Base-by-base conservation (phyloP, 2,888 invertebrate genomes). In the Ennomos erosarius region DNA sequence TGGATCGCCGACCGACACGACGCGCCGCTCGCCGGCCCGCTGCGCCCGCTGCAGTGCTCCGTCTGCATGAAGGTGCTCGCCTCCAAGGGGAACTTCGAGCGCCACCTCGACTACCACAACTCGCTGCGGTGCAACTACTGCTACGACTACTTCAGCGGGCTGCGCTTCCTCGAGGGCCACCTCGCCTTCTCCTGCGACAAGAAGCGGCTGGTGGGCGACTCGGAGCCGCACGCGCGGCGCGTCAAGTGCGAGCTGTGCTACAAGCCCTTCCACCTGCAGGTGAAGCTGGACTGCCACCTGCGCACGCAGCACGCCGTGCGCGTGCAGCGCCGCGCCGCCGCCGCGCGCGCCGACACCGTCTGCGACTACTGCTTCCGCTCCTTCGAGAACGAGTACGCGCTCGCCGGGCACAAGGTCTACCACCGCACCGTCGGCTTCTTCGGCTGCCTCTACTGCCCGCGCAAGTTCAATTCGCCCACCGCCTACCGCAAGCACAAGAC, bases 71-170 rank as follows among this genome's bases (percentile, higher is more conserved):
- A 93, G 68, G 76, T 90, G 6, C 78, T 93, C 26, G 90, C 92
- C 33, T 88, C 84, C 65, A 88, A 90, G 64, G 90, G 88, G n/a
- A 92, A 91, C 70, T 93, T 81, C 66, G 90, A 92, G 65, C 78
- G 92, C 33, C 93, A 93, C 65, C 77, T 93, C 40, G 92, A 92
- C 67, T 92, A 90, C 67, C 93, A 93, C 74, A 93, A 93, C 68
- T 79, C 88, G 0, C 71, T 93, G 49, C 73, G 92, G 12, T 93
- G 93, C 73, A 92, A 92, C 74, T 93, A 93, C 70, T 93, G 93
- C 71, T 90, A 84, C 60, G 89, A 90, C 51, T 90, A 87, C 75
- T 93, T 93, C 71, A 88, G 84, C 69, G 78, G 85, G 6, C 78
- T 84, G 39, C 75, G 85, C 42, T 93, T 92, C 76, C 73, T 92